Evolutionary conservation across 2,113 vertebrate genomes (phyloP), one percentile per base, ranked within the genome.

Genomic region (Thunnus thynnus): DNA sequence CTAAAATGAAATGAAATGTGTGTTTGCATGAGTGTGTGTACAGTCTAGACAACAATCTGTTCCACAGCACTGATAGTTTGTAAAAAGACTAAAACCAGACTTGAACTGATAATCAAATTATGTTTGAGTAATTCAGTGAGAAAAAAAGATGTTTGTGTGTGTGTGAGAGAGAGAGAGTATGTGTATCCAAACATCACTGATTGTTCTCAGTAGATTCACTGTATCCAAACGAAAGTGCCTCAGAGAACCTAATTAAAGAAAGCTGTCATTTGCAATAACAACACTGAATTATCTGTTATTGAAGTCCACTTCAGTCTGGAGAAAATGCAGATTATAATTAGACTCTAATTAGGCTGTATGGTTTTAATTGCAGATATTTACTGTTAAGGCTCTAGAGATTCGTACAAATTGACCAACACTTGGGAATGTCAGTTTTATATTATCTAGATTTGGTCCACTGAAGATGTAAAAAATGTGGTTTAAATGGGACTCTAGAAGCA

Each of bases 241-340:
- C 5, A 74, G 25, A 71, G 18, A 41, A 62, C 36, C 55, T 76
- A 76, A 83, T 76, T 56, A 67, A 67, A 83, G 30, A 70, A 76
- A 41, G 14, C 47, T 52, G 18, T 48, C n/a, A 72, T 46, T 76
- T 48, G 47, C 14, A 52, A 60, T 13, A 73, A 48, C 65, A 70
- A 18, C 20, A 12, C 9, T 68, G 47, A 56, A 62, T 74, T 55
- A 54, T 80, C 20, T 41, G 32, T 10, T 13, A 20, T 18, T 18
- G 36, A 50, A 2, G 47, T 69, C 57, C 44, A 72, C 51, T 50
- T 13, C 41, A 66, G 48, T 67, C 48, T 63, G 48, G 9, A 17
- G 41, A 64, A 72, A 68, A 72, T 64, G 18, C 25, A 60, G 18
- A 36, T 44, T 18, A 9, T 46, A 60, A 61, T 50, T 67, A 13